These are phyloP conservation scores for Lanius ludovicianus DNA, from an alignment of 2,113 vertebrate species.

Conservation along the genomic window DNA sequence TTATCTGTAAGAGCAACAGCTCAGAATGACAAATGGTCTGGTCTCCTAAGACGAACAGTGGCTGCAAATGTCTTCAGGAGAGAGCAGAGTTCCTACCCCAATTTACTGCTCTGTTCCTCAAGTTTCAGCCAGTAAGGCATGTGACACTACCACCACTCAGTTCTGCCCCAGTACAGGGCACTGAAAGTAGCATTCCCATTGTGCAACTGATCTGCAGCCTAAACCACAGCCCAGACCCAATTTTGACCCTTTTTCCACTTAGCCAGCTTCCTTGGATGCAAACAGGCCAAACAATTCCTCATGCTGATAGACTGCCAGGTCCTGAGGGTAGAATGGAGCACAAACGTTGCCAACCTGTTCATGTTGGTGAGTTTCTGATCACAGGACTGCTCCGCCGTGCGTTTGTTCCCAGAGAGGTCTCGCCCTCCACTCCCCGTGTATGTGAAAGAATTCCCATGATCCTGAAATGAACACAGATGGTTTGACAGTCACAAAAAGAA, in stretches of 20 bases:
- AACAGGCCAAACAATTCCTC: fast-evolving
- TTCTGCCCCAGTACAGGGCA: fast-evolving
- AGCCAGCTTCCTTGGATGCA: neutral
- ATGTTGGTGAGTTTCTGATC: conserved; percentile 98
- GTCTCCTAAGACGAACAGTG: neutral
- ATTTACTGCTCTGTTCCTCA: neutral
- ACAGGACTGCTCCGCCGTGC: conserved; percentile 95
- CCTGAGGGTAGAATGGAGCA: fast-evolving
- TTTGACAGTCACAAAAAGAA: neutral
- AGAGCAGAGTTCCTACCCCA: neutral
- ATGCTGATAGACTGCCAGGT: neutral
- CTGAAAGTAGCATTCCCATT: neutral
- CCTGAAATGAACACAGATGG: conserved; percentile 65
- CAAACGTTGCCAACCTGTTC: conserved; percentile 80
- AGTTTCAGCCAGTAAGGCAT: neutral
- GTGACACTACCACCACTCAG: neutral
- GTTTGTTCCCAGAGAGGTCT: conserved; percentile 96
- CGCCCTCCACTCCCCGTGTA: conserved; percentile 95
- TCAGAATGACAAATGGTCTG: neutral
- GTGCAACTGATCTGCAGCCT: neutral
- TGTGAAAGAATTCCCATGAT: conserved; percentile 94
- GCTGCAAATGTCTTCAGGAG: neutral
- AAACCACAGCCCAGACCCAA: fast-evolving
- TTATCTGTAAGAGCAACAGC: neutral
- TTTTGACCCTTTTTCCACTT: neutral